Evolutionary conservation across 2,113 vertebrate species (phyloP).

Genomic region (Nothoprocta pentlandii): DNA sequence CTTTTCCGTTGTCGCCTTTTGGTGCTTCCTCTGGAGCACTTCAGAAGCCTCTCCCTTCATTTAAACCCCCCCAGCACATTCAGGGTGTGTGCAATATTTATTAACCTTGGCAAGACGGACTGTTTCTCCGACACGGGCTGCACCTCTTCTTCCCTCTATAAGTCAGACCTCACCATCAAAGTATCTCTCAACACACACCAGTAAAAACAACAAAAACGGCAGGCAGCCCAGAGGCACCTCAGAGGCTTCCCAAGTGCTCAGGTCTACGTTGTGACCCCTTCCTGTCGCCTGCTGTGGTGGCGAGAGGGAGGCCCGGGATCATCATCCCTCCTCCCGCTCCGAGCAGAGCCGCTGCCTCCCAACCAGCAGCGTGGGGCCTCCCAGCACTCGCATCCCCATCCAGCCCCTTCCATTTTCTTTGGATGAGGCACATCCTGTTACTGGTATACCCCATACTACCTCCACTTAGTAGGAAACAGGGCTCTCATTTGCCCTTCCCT

Average conservation of each 20-base stretch:
- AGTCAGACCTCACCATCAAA: neutral
- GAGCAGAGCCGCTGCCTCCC: neutral
- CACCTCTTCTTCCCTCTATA: neutral
- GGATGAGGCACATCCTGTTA: neutral
- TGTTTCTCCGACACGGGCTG: neutral
- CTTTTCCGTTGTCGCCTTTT: neutral
- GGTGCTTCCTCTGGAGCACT: neutral
- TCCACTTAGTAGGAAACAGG: neutral
- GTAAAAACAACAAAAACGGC: neutral
- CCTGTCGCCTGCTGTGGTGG: neutral
- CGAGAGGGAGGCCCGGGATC: neutral
- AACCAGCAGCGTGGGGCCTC: neutral
- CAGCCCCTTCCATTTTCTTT: neutral
- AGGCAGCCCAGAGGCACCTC: neutral
- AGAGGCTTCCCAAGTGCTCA: neutral
- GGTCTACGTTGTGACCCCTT: neutral
- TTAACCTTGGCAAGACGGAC: neutral
- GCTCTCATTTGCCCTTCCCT: too few species aligned
- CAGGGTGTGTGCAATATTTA: neutral
- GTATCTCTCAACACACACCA: neutral
- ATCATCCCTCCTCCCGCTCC: neutral
- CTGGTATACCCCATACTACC: neutral
- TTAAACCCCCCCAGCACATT: neutral
- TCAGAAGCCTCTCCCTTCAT: neutral
- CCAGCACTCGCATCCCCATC: accelerated